Evolutionary conservation across 2,888 invertebrate species (phyloP).

Genomic region (Amaurobius ferox): DNA sequence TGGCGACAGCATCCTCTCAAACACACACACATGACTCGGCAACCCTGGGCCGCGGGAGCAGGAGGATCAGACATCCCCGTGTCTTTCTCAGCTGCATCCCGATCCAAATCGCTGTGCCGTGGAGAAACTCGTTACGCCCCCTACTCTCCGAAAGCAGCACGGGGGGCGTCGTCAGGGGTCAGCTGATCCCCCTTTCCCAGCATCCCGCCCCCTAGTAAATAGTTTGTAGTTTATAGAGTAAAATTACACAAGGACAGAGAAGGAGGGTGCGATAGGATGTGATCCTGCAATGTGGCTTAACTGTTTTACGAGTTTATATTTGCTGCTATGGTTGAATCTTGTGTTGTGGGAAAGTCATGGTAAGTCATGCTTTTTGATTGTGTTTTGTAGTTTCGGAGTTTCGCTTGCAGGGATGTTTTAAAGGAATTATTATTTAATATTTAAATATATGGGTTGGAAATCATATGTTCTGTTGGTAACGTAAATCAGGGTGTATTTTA

Average conservation of each 20-base stretch:
- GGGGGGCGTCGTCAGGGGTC: constrained; percentile 24
- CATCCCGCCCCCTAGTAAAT: neutral
- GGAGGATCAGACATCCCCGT: constrained; percentile 25
- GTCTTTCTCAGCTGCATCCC: constrained; percentile 26
- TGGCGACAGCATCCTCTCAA: constrained; percentile 1
- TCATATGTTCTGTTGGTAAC: too few relatives aligned
- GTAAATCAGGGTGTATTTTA: too few relatives aligned
- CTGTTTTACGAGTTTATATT: neutral
- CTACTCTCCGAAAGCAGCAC: constrained; percentile 11
- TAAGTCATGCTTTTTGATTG: constrained; percentile 11
- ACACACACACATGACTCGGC: constrained; percentile 4
- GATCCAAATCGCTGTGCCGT: neutral
- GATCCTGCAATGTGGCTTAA: constrained; percentile 14
- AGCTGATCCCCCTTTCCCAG: neutral
- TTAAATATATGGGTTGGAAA: too few relatives aligned
- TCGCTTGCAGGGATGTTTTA: too few relatives aligned
- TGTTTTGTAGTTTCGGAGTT: neutral
- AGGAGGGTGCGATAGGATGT: neutral
- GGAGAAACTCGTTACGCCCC: constrained; percentile 7
- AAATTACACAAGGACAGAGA: neutral
- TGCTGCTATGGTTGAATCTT: constrained; percentile 2
- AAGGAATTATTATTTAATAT: too few relatives aligned
- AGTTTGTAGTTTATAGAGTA: constrained; percentile 19
- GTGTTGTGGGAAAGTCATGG: constrained; percentile 22
- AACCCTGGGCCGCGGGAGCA: constrained; percentile 20